These are phyloP conservation scores for Metellina segmentata DNA, from an alignment of 2,888 invertebrate genomes.

Conservation along the genomic window DNA sequence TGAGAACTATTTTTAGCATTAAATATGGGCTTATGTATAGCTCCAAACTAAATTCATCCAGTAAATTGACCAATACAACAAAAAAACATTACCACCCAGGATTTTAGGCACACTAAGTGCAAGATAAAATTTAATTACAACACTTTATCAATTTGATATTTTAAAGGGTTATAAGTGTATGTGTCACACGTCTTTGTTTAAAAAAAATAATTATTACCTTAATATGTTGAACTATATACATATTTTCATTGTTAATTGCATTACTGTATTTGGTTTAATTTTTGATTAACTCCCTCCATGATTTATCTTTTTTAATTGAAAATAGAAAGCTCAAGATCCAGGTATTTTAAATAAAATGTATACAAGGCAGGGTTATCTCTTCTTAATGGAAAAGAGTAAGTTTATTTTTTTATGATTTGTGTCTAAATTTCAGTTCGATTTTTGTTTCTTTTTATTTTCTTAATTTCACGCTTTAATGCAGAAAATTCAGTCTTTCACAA, in stretches of 20 bases:
- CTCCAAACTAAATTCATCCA: too few relatives aligned
- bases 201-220: too few relatives aligned
- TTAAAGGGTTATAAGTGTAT: too few relatives aligned
- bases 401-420: neutral
- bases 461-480: neutral
- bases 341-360: slow-evolving; percentile 85
- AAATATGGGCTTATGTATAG: too few relatives aligned
- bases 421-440: slow-evolving; percentile 9
- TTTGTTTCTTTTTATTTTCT: neutral
- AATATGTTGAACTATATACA: neutral
- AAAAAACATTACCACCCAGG: too few relatives aligned
- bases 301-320: slow-evolving; percentile 10
- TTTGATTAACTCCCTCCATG: neutral
- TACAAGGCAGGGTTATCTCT: slow-evolving; percentile 94
- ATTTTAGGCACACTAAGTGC: too few relatives aligned
- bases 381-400: slow-evolving; percentile 96
- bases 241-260: neutral
- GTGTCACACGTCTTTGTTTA: too few relatives aligned
- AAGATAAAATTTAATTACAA: too few relatives aligned
- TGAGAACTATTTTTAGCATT: too few relatives aligned
- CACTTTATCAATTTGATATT: too few relatives aligned
- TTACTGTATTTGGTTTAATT: neutral
- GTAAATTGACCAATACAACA: too few relatives aligned
- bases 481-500: too few relatives aligned
- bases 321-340: slow-evolving; percentile 85